Percentiles rank a stretch among this genome's conserved stretches.
phyloP scores from a whole-genome alignment of 2,113 vertebrate species.

The Calidris pugnax region DNA sequence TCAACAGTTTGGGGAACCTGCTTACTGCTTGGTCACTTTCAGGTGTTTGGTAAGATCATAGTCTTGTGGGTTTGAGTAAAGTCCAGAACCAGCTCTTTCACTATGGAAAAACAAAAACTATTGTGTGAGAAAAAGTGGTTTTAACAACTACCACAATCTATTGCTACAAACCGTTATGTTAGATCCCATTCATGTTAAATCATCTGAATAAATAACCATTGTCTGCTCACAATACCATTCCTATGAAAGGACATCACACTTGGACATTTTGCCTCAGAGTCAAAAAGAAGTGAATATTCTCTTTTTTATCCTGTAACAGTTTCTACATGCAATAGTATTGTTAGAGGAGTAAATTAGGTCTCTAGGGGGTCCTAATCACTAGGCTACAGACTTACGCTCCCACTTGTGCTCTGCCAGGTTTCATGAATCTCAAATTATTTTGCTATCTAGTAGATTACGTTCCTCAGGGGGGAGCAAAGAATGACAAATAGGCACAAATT shows the following conservation, averaged over 20 bases:
- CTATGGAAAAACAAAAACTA: not conserved
- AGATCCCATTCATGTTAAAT: not conserved
- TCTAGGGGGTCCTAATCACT: conserved; percentile 51
- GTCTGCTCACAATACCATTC: not conserved
- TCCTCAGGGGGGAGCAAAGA: conserved; percentile 29
- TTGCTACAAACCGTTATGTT: not conserved
- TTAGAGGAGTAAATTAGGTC: conserved; percentile 46
- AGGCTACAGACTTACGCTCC: conserved; percentile 23
- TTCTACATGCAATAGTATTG: not conserved
- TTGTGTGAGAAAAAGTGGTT: not conserved
- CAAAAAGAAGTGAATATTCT: not conserved
- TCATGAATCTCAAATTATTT: conserved; percentile 64
- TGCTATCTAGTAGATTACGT: conserved; percentile 51
- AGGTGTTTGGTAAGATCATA: not conserved
- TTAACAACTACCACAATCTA: not conserved
- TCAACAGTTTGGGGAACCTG: not conserved
- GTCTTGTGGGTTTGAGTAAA: not conserved
- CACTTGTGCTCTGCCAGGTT: conserved; percentile 19
- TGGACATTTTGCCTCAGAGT: not conserved
- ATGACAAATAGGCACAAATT: conserved; percentile 14
- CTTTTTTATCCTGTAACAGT: not conserved
- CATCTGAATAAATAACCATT: not conserved
- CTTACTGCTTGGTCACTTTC: not conserved
- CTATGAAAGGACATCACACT: not conserved
- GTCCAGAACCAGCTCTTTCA: not conserved